phyloP scores from a whole-genome alignment of 2,797 vertebrate genomes.

The Morelia viridis region DNA sequence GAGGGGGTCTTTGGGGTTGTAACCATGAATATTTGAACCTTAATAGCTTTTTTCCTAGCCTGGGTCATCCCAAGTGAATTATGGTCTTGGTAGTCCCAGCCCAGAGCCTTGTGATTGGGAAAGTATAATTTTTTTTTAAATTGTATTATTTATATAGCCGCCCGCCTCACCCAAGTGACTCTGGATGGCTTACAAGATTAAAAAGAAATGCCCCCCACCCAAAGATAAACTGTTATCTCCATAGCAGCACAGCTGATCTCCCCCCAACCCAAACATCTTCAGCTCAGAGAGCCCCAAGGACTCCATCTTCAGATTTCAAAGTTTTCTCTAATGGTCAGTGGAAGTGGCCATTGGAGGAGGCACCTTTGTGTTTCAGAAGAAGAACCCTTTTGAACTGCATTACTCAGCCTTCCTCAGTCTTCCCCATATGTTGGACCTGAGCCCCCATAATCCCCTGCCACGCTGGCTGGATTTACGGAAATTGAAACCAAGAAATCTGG shows the following conservation, averaged over 20 bases:
- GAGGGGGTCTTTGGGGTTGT: no score
- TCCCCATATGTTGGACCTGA: no score
- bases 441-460: no score
- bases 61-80: background rate
- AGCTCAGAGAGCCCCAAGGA: no score
- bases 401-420: no score
- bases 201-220: background rate
- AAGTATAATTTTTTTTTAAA: background rate
- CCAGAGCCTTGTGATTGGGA: background rate
- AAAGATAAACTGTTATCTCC: background rate
- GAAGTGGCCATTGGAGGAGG: background rate
- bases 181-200: background rate
- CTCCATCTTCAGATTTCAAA: background rate
- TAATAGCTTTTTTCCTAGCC: background rate
- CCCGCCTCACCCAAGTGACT: background rate
- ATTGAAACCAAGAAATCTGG: no score
- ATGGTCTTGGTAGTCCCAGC: no score
- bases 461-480: no score
- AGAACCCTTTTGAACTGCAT: no score
- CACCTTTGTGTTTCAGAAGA: background rate
- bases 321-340: background rate
- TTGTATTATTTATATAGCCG: background rate
- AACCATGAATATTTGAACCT: background rate
- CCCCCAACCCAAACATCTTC: background rate
- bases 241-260: background rate